Evolutionary conservation across 2,797 vertebrate genomes (phyloP).

Genomic region (Carduelis carduelis): DNA sequence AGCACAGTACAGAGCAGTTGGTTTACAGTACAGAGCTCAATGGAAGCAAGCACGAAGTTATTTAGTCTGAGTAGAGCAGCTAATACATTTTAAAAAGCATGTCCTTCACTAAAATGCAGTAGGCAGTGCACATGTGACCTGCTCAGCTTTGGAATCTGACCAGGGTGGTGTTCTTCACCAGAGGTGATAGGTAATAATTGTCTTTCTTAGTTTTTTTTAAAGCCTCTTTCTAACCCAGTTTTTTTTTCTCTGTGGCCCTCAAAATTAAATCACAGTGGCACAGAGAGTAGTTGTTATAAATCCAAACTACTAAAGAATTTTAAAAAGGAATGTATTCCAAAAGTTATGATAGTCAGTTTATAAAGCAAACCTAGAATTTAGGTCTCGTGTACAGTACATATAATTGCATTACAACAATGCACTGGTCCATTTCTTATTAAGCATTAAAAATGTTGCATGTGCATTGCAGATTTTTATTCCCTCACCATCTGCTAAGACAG

Average conservation of each 20-base stretch:
- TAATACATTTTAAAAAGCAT: not conserved
- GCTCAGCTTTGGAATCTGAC: not conserved
- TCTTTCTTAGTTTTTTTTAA: not conserved
- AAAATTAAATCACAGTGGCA: not conserved
- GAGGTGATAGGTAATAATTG: not conserved
- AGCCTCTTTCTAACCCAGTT: not conserved
- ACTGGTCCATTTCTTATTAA: not conserved
- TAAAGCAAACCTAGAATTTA: not conserved
- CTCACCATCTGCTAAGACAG: not conserved
- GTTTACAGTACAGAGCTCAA: accelerated
- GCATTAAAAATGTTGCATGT: not conserved
- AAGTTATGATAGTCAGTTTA: not conserved
- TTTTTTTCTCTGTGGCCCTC: not conserved
- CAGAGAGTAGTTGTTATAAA: not conserved
- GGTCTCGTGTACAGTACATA: not conserved
- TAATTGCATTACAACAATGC: not conserved
- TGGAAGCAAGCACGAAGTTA: not conserved
- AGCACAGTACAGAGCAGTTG: accelerated
- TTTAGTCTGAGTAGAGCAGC: not conserved
- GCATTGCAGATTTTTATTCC: not conserved
- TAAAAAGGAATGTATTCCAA: not conserved
- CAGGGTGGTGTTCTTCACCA: not conserved
- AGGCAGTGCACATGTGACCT: not conserved
- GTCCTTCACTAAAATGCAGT: not conserved
- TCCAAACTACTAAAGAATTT: not conserved